phyloP scores from a whole-genome alignment of 2,797 vertebrate genomes.

The Heteromormyrus szaboi region DNA sequence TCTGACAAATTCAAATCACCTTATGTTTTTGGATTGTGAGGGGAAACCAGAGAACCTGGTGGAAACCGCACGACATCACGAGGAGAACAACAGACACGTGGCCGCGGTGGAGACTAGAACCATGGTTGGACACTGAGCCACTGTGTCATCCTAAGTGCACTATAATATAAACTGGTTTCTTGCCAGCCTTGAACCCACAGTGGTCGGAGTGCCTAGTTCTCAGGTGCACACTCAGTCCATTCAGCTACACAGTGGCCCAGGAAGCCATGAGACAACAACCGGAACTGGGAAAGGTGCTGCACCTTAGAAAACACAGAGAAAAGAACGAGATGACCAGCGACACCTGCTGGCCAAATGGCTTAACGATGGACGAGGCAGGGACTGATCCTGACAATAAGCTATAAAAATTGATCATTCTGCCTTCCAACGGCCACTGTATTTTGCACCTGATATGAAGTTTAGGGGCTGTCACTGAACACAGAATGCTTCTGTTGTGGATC shows the following conservation, averaged over 20 bases:
- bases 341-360: background rate
- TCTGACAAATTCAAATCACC: background rate
- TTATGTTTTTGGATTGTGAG: background rate
- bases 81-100: background rate
- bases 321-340: background rate
- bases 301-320: background rate
- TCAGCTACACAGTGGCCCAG: background rate
- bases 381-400: background rate
- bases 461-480: background rate
- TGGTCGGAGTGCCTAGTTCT: background rate
- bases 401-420: background rate
- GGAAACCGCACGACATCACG: background rate
- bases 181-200: background rate
- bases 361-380: background rate
- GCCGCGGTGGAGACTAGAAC: background rate
- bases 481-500: background rate
- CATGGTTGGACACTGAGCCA: background rate
- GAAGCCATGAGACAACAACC: background rate
- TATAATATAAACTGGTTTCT: background rate
- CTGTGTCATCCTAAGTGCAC: background rate
- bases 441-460: background rate
- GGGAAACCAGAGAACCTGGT: background rate
- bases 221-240: background rate
- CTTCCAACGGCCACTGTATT: background rate
- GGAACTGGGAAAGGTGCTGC: background rate